Percentiles rank a stretch among this genome's conserved stretches.
Evolutionary conservation across 2,113 vertebrate species (phyloP).

Genomic region (Heterochromis multidens): DNA sequence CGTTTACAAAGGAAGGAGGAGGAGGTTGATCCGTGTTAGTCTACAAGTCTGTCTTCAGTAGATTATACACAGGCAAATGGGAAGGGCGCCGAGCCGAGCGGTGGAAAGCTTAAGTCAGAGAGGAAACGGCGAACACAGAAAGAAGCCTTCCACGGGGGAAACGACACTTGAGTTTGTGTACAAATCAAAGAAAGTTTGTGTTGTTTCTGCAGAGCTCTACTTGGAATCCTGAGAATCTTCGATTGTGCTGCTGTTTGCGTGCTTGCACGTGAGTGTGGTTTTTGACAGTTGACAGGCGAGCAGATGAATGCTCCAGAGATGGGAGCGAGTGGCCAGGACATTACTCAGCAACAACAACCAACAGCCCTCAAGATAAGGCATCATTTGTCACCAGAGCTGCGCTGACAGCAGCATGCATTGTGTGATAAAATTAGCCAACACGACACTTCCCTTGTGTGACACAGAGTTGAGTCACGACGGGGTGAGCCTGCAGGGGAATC

Average conservation of each 20-base stretch:
- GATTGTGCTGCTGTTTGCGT: background rate
- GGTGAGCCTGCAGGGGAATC: constrained; percentile 41
- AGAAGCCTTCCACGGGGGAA: background rate
- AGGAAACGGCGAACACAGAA: background rate
- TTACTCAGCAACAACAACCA: constrained; percentile 73
- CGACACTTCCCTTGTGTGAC: constrained; percentile 39
- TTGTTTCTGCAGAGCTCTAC: background rate
- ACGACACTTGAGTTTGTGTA: background rate
- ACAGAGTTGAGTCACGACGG: constrained; percentile 39
- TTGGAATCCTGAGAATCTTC: background rate
- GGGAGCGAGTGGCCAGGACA: constrained; percentile 44
- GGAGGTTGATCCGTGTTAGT: constrained; percentile 29
- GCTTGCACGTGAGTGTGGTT: background rate
- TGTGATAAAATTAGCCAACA: constrained; percentile 62
- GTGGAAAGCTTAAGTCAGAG: background rate
- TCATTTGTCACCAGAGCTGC: constrained; percentile 52
- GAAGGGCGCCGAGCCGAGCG: background rate
- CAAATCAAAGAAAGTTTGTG: background rate
- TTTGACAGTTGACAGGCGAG: constrained; percentile 25
- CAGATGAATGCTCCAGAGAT: constrained; percentile 44
- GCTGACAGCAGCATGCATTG: constrained; percentile 53
- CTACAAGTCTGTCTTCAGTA: constrained; percentile 49
- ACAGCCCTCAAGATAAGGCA: constrained; percentile 56
- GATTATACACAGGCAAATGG: background rate
- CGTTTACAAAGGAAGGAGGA: constrained; percentile 18